Evolutionary conservation across 2,113 vertebrate species (phyloP).

Genomic region (Acrocephalus kingi): DNA sequence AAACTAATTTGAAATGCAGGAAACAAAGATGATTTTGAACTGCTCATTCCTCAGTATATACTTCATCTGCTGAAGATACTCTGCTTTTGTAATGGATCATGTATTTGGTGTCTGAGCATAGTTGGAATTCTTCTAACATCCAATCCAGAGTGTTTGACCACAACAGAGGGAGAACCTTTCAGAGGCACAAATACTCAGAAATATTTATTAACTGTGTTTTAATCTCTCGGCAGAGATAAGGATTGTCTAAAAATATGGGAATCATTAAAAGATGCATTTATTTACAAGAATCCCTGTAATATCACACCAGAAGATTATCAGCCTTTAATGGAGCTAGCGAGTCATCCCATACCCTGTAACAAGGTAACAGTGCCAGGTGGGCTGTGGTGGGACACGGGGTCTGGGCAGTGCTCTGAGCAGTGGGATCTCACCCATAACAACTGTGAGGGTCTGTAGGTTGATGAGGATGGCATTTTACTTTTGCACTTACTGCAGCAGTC

Average conservation of each 20-base stretch:
- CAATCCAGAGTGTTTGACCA: background rate
- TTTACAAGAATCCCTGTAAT: slow-evolving; percentile 75
- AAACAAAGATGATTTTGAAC: background rate
- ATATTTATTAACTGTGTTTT: background rate
- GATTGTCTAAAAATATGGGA: slow-evolving; percentile 70
- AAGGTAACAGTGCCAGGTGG: slow-evolving; percentile 60
- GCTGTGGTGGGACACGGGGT: background rate
- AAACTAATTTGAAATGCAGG: background rate
- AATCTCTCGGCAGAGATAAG: slow-evolving; percentile 27
- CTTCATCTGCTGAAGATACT: background rate
- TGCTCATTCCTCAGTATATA: background rate
- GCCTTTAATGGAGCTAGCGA: slow-evolving; percentile 43
- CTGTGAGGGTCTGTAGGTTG: background rate
- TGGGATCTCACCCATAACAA: background rate
- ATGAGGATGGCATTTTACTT: background rate
- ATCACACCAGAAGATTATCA: slow-evolving; percentile 68
- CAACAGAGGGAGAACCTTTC: background rate
- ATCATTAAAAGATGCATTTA: slow-evolving; percentile 58
- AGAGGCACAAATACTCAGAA: background rate
- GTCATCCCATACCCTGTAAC: slow-evolving; percentile 60
- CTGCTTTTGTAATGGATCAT: background rate
- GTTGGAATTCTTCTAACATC: background rate
- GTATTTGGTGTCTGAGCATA: background rate
- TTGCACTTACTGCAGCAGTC: background rate
- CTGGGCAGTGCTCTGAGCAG: background rate